These are phyloP conservation scores for Merops nubicus DNA, from an alignment of 2,113 vertebrate genomes.

Conservation along the genomic window DNA sequence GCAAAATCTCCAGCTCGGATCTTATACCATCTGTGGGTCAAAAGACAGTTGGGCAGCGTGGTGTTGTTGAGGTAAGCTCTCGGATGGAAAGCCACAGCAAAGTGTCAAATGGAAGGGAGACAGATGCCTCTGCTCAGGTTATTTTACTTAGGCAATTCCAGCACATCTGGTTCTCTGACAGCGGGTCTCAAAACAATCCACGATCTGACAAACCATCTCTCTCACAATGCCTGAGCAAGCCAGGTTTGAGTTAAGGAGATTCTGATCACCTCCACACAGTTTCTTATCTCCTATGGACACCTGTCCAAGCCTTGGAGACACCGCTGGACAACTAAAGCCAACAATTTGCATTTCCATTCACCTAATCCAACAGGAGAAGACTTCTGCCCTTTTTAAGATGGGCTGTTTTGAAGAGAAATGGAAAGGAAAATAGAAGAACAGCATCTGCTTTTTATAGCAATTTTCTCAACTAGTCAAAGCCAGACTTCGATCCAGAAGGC, in stretches of 20 bases:
- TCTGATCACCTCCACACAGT: neutral
- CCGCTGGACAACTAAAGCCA: rapidly evolving
- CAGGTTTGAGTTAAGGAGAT: neutral
- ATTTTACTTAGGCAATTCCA: neutral
- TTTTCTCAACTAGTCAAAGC: neutral
- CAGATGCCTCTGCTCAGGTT: neutral
- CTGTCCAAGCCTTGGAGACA: neutral
- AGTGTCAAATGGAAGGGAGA: rapidly evolving
- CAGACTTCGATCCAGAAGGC: neutral
- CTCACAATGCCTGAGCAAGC: neutral
- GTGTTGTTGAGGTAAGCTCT: neutral
- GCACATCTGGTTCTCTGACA: conserved; percentile 12
- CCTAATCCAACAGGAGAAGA: neutral
- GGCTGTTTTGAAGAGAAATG: neutral
- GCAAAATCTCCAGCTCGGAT: neutral
- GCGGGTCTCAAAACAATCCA: neutral
- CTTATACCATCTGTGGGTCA: conserved; percentile 19
- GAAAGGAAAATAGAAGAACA: neutral
- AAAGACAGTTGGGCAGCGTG: neutral
- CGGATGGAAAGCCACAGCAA: neutral
- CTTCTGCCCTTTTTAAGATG: neutral
- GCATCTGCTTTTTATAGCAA: neutral
- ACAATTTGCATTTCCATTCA: neutral
- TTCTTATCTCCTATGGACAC: neutral
- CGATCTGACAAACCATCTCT: neutral